phyloP scores from a whole-genome alignment of 2,797 vertebrate genomes.

The Odontamblyopus rebecca region DNA sequence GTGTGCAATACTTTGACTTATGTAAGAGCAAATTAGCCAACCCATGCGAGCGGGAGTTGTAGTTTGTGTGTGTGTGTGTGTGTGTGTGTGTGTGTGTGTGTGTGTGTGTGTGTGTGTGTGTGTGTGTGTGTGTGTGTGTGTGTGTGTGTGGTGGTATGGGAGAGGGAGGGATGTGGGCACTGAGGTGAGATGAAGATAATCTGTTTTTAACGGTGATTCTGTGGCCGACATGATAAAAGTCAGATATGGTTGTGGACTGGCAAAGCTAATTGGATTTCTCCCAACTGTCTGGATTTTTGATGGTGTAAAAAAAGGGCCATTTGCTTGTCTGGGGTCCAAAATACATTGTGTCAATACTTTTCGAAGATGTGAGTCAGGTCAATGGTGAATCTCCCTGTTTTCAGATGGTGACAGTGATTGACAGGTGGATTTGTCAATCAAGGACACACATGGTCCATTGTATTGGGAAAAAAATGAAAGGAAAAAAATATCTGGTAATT shows the following conservation, averaged over 20 bases:
- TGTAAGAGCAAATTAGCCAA: slow-evolving; percentile 75
- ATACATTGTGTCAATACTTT: too few relatives aligned
- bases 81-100: slow-evolving; percentile 28
- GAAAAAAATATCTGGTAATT: too few relatives aligned
- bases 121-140: too few relatives aligned
- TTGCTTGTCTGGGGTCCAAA: too few relatives aligned
- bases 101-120: slow-evolving; percentile 46
- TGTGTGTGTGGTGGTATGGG: slow-evolving; percentile 55
- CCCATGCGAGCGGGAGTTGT: slow-evolving; percentile 47
- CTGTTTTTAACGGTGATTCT: slow-evolving; percentile 65
- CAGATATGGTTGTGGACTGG: not conserved
- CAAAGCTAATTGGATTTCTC: not conserved
- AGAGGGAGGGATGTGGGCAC: slow-evolving; percentile 50
- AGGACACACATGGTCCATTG: too few relatives aligned
- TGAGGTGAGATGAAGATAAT: slow-evolving; percentile 61
- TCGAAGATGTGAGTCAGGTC: too few relatives aligned
- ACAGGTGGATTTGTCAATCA: too few relatives aligned
- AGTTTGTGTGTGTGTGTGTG: slow-evolving; percentile 25
- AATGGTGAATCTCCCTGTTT: too few relatives aligned
- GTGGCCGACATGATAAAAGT: slow-evolving; percentile 50
- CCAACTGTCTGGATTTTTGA: not conserved
- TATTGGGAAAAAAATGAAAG: too few relatives aligned
- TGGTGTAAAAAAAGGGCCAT: not conserved
- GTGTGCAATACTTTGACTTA: slow-evolving; percentile 71
- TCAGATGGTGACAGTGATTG: too few relatives aligned